Base-by-base conservation (phyloP, 2,113 vertebrate genomes). In the Romanogobio albipinnatus region DNA sequence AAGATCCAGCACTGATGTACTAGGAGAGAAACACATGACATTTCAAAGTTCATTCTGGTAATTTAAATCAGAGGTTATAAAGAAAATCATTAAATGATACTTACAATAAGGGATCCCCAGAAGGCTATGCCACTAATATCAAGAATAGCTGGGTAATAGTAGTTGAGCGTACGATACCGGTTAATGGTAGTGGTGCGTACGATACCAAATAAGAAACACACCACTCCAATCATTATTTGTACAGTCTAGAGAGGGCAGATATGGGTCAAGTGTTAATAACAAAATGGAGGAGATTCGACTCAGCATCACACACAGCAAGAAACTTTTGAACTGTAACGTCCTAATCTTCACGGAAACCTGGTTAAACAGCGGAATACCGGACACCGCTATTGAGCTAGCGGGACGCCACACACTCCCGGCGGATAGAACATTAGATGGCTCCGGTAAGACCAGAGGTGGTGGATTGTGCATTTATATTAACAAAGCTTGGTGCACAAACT, bases 1-100 rank as follows among this genome's bases (percentile, higher is more conserved):
- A 68, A 70, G 43, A 62, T 24, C 86, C 88, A 58, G 88, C 73
- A 11, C 2, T 24, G 66, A 89, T 73, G 77, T 86, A 81, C 88
- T 89, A 49, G 64, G 19, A 53, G 3, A 14, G 0, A 76, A 9
- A 19, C n/a, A 61, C 47, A 47, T 3, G 13, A 75, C 11, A 45
- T 14, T 33, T 49, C n/a, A 74, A 14, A 29, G 33, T 36, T 26
- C 6, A 24, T 47, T 51, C 45, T 73, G 26, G 8, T 7, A 22
- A n/a, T 14, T 43, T n/a, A 2, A 64, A 33, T n/a, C 13, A 22
- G 45, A 14, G n/a, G 19, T 0, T 22, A 24, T 4, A 15, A 0
- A 43, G 47, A 9, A 29, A 70, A 39, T 4, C 3, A 4, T 14
- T 15, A 29, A 68, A 59, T 17, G 0, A 73, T 33, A 24, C 88